Conservation (phyloP, 2,797 vertebrate species). For the Buceros bicornis region DNA sequence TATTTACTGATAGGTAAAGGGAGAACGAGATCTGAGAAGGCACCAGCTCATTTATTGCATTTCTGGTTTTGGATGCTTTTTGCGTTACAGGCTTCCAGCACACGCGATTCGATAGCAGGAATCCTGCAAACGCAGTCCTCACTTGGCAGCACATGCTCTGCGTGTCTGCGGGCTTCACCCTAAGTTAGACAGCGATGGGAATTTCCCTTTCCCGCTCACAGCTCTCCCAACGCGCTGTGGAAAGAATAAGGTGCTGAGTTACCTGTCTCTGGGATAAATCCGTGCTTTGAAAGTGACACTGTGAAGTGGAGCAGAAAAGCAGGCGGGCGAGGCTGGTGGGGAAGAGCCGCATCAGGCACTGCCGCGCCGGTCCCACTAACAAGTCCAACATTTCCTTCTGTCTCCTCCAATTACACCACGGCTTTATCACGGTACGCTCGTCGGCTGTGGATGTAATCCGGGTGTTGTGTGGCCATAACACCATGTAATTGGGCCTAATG, state of each 20-base stretch:
- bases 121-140: not conserved
- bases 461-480: conserved; percentile 77
- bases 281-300: not conserved
- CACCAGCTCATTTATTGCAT: not conserved
- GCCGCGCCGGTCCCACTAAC: conserved; percentile 54
- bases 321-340: not conserved
- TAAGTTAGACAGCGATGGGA: not conserved
- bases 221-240: not conserved
- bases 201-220: not conserved
- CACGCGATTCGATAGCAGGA: not conserved
- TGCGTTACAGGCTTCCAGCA: not conserved
- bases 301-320: not conserved
- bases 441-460: conserved; percentile 66
- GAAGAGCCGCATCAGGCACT: not conserved
- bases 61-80: not conserved
- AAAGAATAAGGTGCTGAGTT: not conserved
- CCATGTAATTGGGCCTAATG: conserved; percentile 83
- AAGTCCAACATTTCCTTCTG: conserved; percentile 76
- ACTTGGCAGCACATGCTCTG: not conserved
- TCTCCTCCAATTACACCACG: conserved; percentile 76
- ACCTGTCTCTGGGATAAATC: not conserved
- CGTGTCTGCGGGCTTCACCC: not conserved
- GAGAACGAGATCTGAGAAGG: not conserved
- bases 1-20: not conserved
- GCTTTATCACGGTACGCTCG: conserved; percentile 71